Evolutionary conservation across 2,888 invertebrate species (phyloP).

Genomic region (Entomobrya multifasciata): DNA sequence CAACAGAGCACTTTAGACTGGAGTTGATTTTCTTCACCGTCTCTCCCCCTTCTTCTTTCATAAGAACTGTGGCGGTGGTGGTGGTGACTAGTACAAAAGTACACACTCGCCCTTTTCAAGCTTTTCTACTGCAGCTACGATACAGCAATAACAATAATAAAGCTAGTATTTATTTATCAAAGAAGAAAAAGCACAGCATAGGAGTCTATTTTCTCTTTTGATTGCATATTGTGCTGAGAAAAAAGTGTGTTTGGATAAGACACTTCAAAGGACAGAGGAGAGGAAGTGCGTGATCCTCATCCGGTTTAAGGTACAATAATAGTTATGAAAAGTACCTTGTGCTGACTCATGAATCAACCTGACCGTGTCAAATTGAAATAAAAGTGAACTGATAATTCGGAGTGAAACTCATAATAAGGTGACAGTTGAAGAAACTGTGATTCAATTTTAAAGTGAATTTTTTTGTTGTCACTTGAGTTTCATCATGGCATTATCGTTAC

Average conservation of each 20-base stretch:
- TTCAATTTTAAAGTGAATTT: too few species aligned
- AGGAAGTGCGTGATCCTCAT: too few species aligned
- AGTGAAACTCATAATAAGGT: too few species aligned
- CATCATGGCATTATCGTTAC: too few species aligned
- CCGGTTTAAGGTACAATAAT: too few species aligned
- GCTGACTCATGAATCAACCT: too few species aligned
- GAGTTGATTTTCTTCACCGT: constrained; percentile 56
- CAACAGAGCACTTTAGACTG: constrained; percentile 2
- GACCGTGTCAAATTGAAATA: too few species aligned
- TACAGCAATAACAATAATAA: background rate
- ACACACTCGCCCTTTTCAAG: background rate
- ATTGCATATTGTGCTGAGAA: background rate
- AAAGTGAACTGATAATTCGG: too few species aligned
- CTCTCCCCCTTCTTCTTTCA: constrained; percentile 64
- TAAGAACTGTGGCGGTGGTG: constrained; percentile 68
- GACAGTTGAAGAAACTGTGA: too few species aligned
- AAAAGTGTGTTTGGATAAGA: background rate
- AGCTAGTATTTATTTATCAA: constrained; percentile 14
- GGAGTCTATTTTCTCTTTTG: background rate
- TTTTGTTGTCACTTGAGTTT: too few species aligned
- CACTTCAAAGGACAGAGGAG: background rate
- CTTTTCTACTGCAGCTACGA: background rate
- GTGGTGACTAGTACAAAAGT: constrained; percentile 49
- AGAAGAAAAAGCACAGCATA: constrained; percentile 1
- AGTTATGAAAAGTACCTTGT: too few species aligned